phyloP scores from a whole-genome alignment of 2,888 invertebrate genomes.

The Lomographa bimaculata region DNA sequence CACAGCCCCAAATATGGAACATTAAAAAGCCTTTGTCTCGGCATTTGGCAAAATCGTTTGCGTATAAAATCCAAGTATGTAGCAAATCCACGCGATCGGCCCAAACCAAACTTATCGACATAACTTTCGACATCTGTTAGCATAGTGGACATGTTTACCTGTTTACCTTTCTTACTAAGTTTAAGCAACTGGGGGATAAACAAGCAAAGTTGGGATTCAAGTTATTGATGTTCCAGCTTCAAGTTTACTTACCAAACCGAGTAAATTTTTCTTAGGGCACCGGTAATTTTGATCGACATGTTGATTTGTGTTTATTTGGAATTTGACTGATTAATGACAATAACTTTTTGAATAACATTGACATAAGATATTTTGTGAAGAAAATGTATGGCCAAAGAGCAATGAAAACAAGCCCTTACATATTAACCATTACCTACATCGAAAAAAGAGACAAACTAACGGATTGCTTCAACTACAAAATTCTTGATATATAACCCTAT shows the following conservation, averaged over 20 bases:
- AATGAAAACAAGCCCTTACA: no score
- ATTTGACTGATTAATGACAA: background rate
- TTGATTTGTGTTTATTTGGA: conserved; percentile 24
- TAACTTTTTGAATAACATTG: no score
- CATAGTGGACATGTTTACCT: conserved; percentile 27
- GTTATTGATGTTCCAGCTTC: conserved; percentile 12
- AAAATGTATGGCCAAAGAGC: no score
- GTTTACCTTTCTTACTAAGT: conserved; percentile 21
- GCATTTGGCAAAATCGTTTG: no score
- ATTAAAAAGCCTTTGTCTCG: no score
- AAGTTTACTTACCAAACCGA: conserved; percentile 44
- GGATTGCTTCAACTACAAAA: no score
- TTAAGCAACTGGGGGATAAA: conserved; percentile 19
- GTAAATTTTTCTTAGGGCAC: conserved; percentile 50
- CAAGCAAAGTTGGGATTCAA: conserved; percentile 11
- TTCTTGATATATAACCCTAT: no score
- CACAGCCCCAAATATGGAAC: no score
- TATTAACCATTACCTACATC: no score
- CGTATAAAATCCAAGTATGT: no score
- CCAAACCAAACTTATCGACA: conserved; percentile 16
- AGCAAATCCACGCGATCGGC: conserved; percentile 17
- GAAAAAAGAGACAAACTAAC: no score
- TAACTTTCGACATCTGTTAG: conserved; percentile 24
- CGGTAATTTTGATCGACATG: conserved; percentile 59
- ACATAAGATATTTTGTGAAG: background rate